These are phyloP conservation scores for Brachylomia viminalis DNA, from an alignment of 2,888 invertebrate genomes.

Conservation along the genomic window DNA sequence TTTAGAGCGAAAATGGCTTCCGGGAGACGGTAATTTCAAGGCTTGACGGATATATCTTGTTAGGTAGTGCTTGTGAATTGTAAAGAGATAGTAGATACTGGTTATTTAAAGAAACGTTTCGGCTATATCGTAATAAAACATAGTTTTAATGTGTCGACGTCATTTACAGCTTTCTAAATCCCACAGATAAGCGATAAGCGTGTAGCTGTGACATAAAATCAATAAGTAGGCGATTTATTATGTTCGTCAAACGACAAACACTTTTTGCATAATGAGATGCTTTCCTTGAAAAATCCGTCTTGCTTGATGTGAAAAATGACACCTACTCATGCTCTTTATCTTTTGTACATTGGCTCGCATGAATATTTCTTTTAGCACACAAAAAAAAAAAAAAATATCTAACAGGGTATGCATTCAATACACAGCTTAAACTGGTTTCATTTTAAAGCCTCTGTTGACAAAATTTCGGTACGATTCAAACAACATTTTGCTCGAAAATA, in stretches of 20 bases:
- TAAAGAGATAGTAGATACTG: not conserved
- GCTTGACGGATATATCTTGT: not conserved
- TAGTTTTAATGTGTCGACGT: not conserved
- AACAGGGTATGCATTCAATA: not conserved
- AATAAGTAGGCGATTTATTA: not conserved
- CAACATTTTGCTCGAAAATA: conserved; percentile 1
- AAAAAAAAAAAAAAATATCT: too few species aligned
- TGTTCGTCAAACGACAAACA: conserved; percentile 12
- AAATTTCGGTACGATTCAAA: not conserved
- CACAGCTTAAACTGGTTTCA: not conserved
- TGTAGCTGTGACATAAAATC: conserved; percentile 10
- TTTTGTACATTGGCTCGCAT: not conserved
- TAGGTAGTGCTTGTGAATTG: not conserved
- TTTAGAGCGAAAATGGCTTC: conserved; percentile 11
- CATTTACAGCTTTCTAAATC: not conserved
- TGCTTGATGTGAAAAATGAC: not conserved
- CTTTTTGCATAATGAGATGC: not conserved
- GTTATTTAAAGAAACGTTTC: not conserved
- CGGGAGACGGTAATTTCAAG: conserved; percentile 3
- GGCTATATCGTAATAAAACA: not conserved
- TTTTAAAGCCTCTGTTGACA: not conserved
- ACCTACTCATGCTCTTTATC: not conserved
- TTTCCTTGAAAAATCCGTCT: not conserved
- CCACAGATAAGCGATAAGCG: too few species aligned
- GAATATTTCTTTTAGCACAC: not conserved